phyloP scores from a whole-genome alignment of 2,113 vertebrate species.

The Pipa parva region DNA sequence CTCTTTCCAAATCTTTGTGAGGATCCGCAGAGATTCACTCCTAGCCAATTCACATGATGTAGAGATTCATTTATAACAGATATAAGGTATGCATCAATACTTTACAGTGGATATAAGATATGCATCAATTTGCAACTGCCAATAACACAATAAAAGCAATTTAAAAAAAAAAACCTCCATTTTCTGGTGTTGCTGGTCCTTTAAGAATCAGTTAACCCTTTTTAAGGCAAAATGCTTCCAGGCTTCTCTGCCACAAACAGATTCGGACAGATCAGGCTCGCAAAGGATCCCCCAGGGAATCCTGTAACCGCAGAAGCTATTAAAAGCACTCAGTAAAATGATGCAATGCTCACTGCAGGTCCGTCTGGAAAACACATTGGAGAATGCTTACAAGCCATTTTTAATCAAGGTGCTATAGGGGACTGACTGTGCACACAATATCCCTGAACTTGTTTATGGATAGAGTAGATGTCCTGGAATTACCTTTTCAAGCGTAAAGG shows the following conservation, averaged over 20 bases:
- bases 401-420: neutral
- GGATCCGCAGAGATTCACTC: neutral
- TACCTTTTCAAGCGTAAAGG: no score
- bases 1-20: neutral
- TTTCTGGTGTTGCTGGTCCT: no score
- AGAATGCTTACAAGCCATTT: neutral
- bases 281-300: neutral
- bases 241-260: no score
- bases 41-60: no score
- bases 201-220: no score
- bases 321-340: constrained; percentile 1
- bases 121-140: no score
- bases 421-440: neutral
- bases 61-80: no score
- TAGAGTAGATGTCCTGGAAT: neutral
- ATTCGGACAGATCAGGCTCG: neutral
- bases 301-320: neutral
- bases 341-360: neutral
- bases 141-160: no score
- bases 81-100: no score
- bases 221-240: no score
- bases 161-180: no score
- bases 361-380: neutral
- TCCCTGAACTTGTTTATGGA: neutral
- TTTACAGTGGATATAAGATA: no score